Conservation (phyloP, 2,113 vertebrate species). For the Pristiophorus japonicus region DNA sequence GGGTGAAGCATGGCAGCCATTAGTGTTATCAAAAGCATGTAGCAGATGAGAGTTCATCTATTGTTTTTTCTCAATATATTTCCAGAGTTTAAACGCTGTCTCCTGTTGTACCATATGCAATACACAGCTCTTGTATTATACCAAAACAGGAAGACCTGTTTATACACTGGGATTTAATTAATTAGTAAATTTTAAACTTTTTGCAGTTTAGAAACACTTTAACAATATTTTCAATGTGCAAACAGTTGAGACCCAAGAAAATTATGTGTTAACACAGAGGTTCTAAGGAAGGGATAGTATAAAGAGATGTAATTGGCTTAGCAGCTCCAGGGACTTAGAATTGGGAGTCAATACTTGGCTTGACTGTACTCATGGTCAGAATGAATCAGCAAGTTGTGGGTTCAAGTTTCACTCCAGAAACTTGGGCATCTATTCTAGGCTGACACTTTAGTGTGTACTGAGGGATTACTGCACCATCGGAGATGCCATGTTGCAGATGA, state of each 20-base stretch:
- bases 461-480: too few species aligned
- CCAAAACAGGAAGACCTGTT: neutral
- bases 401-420: too few species aligned
- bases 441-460: too few species aligned
- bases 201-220: neutral
- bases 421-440: too few species aligned
- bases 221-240: neutral
- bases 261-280: neutral
- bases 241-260: neutral
- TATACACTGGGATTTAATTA: neutral
- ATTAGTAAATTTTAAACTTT: neutral
- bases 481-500: too few species aligned
- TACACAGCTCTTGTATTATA: neutral
- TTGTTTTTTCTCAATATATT: neutral
- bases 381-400: too few species aligned
- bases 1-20: neutral
- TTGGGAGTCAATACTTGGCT: too few species aligned
- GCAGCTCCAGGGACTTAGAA: too few species aligned
- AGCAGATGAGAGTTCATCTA: neutral
- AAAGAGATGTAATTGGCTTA: neutral
- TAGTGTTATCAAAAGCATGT: neutral
- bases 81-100: neutral
- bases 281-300: neutral
- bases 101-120: too few species aligned
- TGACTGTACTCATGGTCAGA: too few species aligned